These are phyloP conservation scores for Orchesella cincta DNA, from an alignment of 1,140 invertebrate species.

Conservation along the genomic window DNA sequence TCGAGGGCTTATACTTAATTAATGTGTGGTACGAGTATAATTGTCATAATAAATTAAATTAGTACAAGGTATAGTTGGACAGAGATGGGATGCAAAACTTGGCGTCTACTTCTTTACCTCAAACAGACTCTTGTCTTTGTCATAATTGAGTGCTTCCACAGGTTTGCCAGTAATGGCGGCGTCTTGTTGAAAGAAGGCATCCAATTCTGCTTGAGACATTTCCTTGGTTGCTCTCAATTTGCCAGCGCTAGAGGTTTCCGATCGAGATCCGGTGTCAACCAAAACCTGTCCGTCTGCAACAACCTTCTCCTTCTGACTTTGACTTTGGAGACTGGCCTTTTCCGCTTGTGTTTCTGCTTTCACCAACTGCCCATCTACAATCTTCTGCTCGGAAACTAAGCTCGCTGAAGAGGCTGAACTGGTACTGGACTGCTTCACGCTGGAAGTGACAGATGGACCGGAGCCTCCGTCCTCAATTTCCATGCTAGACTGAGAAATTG, in stretches of 20 bases:
- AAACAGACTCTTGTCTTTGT: constrained; percentile 14
- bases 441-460: not conserved
- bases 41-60: too few species aligned
- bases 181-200: not conserved
- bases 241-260: not conserved
- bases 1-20: too few species aligned
- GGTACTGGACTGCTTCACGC: constrained; percentile 1
- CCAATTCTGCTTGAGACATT: constrained; percentile 16
- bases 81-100: not conserved
- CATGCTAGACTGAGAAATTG: constrained; percentile 1
- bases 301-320: constrained; percentile 20
- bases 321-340: not conserved
- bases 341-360: constrained; percentile 9
- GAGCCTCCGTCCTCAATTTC: constrained; percentile 4
- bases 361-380: not conserved
- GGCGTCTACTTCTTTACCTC: constrained; percentile 21
- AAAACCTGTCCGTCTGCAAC: constrained; percentile 4
- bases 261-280: not conserved
- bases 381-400: constrained; percentile 1
- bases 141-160: constrained; percentile 18
- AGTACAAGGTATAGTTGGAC: not conserved
- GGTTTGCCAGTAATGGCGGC: constrained; percentile 13
- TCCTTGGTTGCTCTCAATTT: constrained; percentile 11
- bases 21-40: too few species aligned
- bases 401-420: not conserved